These are phyloP conservation scores for Helostoma temminkii DNA, from an alignment of 2,797 vertebrate species.

Conservation along the genomic window DNA sequence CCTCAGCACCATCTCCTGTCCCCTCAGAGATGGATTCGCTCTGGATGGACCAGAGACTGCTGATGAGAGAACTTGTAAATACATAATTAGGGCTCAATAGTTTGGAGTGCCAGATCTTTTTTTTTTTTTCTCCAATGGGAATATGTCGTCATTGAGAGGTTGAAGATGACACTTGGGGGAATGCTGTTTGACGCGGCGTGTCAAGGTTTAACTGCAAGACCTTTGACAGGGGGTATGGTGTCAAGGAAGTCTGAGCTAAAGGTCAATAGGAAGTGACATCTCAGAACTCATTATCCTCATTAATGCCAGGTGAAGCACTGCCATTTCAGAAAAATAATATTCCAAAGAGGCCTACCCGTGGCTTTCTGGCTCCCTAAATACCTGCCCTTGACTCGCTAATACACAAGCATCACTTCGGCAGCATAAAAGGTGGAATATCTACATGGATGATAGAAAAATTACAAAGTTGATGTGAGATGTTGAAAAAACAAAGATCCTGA, in stretches of 20 bases:
- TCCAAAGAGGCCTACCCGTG: conserved; percentile 64
- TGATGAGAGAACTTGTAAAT: conserved; percentile 72
- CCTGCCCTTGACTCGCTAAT: conserved; percentile 76
- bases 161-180: conserved; percentile 58
- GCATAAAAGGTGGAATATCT: conserved; percentile 68
- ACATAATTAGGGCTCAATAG: conserved; percentile 73
- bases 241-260: conserved; percentile 57
- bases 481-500: conserved; percentile 13
- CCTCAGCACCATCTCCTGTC: conserved; percentile 36
- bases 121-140: conserved; percentile 40
- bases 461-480: conserved; percentile 32
- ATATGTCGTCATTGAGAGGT: conserved; percentile 46
- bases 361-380: conserved; percentile 65
- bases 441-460: conserved; percentile 51
- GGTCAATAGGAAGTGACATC: conserved; percentile 75
- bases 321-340: conserved; percentile 71
- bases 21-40: conserved; percentile 27
- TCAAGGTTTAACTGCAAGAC: conserved; percentile 70
- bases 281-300: conserved; percentile 80
- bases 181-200: conserved; percentile 54
- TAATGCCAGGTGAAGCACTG: conserved; percentile 67
- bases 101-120: conserved; percentile 66
- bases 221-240: conserved; percentile 62
- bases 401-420: conserved; percentile 61
- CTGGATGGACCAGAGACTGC: conserved; percentile 17